These are phyloP conservation scores for Elgaria multicarinata DNA, from an alignment of 2,113 vertebrate genomes.

Conservation along the genomic window DNA sequence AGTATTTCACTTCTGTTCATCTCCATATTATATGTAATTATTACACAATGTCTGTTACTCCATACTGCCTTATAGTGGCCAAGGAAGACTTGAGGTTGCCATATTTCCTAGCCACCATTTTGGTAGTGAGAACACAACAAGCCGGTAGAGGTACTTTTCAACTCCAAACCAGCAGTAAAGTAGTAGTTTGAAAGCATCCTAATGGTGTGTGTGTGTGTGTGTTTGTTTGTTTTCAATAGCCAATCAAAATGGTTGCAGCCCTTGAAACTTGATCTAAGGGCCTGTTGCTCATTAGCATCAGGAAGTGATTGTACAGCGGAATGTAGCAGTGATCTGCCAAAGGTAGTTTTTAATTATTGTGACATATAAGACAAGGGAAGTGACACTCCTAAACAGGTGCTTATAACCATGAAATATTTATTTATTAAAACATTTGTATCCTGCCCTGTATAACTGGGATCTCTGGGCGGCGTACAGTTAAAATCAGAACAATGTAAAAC, in stretches of 20 bases:
- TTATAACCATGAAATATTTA: neutral
- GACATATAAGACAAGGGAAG: neutral
- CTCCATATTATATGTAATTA: too few relatives aligned
- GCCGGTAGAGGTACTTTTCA: neutral
- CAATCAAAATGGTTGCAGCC: neutral
- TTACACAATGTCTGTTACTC: too few relatives aligned
- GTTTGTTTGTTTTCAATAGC: neutral
- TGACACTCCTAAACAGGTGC: neutral
- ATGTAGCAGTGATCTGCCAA: neutral
- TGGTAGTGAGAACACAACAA: neutral
- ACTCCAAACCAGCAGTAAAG: neutral
- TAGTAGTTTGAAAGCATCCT: neutral
- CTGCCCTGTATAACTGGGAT: too few relatives aligned
- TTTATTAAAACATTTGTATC: too few relatives aligned
- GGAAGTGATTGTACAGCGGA: neutral
- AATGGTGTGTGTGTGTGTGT: too few relatives aligned
- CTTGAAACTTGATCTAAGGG: neutral
- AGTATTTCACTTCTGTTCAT: neutral
- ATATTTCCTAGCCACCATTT: neutral
- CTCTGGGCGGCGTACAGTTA: too few relatives aligned
- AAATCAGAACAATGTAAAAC: too few relatives aligned
- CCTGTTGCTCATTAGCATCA: neutral
- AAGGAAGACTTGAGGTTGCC: too few relatives aligned
- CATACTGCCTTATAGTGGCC: too few relatives aligned
- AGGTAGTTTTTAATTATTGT: neutral